Conservation (phyloP, 2,113 vertebrate genomes). For the Macaca fascicularis region T2T-MFA8v1.1 NC_088395.1:73921501-73922000, state of each 20-base stretch:
- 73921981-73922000: neutral
- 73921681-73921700: neutral
- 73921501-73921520: neutral
- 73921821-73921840: neutral
- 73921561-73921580: neutral
- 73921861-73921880: neutral
- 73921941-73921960: neutral
- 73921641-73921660: neutral
- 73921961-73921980: neutral
- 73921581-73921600: neutral
- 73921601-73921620: neutral
- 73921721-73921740: neutral
- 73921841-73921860: neutral
- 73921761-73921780: neutral
- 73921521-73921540: neutral
- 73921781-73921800: neutral
- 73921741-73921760: neutral
- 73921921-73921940: neutral
- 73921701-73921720: neutral
- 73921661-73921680: neutral
- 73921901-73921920: neutral
- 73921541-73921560: neutral
- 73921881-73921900: neutral
- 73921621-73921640: neutral
- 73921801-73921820: neutral